Conservation (phyloP, 1,140 invertebrate species). For the Ceratina calcarata region DNA sequence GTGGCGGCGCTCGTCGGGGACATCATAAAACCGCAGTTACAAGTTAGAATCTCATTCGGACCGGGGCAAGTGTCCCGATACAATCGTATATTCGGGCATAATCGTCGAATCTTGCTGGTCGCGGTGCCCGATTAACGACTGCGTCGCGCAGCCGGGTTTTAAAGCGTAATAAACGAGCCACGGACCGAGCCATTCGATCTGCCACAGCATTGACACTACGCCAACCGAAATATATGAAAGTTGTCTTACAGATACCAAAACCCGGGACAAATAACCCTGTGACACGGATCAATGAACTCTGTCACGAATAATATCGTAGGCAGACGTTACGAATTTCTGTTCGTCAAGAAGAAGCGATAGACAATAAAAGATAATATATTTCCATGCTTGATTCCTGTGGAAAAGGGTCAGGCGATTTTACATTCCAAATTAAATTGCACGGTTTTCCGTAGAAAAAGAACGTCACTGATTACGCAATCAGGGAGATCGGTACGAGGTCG, state of each 20-base stretch:
- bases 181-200: conserved; percentile 32
- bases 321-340: neutral
- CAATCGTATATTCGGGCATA: conserved; percentile 44
- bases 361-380: neutral
- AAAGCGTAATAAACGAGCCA: conserved; percentile 49
- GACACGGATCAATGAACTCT: conserved; percentile 44
- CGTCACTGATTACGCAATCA: conserved; percentile 36
- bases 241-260: conserved; percentile 38
- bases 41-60: conserved; percentile 43
- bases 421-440: no score
- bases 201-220: conserved; percentile 34
- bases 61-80: conserved; percentile 39
- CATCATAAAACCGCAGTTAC: conserved; percentile 51
- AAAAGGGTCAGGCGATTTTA: neutral
- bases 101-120: conserved; percentile 40
- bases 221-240: conserved; percentile 30
- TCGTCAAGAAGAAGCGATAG: no score
- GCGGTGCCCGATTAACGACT: conserved; percentile 42
- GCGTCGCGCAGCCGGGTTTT: conserved; percentile 21
- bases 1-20: conserved; percentile 9
- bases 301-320: no score
- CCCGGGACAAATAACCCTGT: neutral
- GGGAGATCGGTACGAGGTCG: conserved; percentile 38
- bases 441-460: no score
- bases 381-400: neutral